Conservation (phyloP, 2,797 vertebrate species). For the Euthynnus affinis region DNA sequence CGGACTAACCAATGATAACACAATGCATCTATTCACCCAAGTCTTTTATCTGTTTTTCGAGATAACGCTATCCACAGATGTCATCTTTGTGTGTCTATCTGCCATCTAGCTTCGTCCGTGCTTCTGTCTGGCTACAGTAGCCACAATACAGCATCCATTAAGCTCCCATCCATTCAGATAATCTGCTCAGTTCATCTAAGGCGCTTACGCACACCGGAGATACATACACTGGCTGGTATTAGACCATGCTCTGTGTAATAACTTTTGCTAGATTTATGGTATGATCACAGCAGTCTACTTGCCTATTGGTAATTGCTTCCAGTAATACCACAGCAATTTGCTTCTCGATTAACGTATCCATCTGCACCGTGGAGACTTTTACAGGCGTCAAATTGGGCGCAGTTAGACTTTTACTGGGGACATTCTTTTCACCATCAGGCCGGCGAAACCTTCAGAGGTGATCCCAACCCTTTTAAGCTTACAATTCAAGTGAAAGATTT, state of each 20-base stretch:
- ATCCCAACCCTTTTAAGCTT: slow-evolving; percentile 55
- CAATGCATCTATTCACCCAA: slow-evolving; percentile 59
- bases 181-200: slow-evolving; percentile 58
- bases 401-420: slow-evolving; percentile 71
- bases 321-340: slow-evolving; percentile 76
- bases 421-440: slow-evolving; percentile 65
- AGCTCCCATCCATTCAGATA: slow-evolving; percentile 32
- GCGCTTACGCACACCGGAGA: slow-evolving; percentile 20
- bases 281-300: slow-evolving; percentile 61
- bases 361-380: slow-evolving; percentile 72
- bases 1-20: slow-evolving; percentile 30
- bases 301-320: slow-evolving; percentile 74
- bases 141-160: slow-evolving; percentile 64
- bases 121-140: slow-evolving; percentile 55
- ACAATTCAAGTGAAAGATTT: slow-evolving; percentile 66
- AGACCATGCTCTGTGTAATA: slow-evolving; percentile 36
- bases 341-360: slow-evolving; percentile 75
- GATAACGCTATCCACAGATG: slow-evolving; percentile 35
- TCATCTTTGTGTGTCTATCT: slow-evolving; percentile 48
- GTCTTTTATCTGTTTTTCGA: slow-evolving; percentile 41
- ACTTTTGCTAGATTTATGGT: slow-evolving; percentile 56
- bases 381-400: slow-evolving; percentile 76
- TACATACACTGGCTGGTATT: slow-evolving; percentile 44
- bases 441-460: slow-evolving; percentile 61
- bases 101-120: slow-evolving; percentile 32